These are phyloP conservation scores for Chaetoderma sp. DNA, from an alignment of 2,888 invertebrate species.

Conservation along the genomic window DNA sequence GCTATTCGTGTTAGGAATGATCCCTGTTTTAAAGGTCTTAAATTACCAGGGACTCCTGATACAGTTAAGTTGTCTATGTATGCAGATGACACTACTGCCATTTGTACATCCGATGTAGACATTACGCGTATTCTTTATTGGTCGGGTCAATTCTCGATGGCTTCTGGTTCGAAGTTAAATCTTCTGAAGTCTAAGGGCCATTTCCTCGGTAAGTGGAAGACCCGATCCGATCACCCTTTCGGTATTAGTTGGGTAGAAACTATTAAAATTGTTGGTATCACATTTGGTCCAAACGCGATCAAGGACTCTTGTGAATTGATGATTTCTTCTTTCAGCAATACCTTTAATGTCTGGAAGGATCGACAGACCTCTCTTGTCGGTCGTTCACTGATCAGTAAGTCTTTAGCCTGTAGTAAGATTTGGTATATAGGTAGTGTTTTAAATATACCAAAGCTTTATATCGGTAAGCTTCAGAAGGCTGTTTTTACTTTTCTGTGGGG, in stretches of 20 bases:
- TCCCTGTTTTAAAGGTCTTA: slow-evolving; percentile 17
- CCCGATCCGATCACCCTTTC: neutral
- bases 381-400: neutral
- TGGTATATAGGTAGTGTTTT: neutral
- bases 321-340: no score
- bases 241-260: neutral
- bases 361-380: neutral
- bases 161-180: slow-evolving; percentile 33
- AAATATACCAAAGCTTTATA: neutral
- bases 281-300: neutral
- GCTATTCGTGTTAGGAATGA: neutral
- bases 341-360: neutral
- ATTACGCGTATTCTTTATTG: neutral
- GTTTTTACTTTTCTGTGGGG: slow-evolving; percentile 6
- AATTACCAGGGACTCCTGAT: slow-evolving; percentile 14
- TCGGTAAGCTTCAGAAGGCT: neutral
- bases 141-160: slow-evolving; percentile 4
- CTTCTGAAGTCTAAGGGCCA: slow-evolving; percentile 30
- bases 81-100: slow-evolving; percentile 23
- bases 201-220: slow-evolving; percentile 36
- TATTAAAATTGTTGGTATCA: neutral
- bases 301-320: no score
- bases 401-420: neutral
- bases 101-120: slow-evolving; percentile 1
- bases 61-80: slow-evolving; percentile 6